Base-by-base conservation (phyloP, 2,797 vertebrate species). In the Nasua narica region DNA sequence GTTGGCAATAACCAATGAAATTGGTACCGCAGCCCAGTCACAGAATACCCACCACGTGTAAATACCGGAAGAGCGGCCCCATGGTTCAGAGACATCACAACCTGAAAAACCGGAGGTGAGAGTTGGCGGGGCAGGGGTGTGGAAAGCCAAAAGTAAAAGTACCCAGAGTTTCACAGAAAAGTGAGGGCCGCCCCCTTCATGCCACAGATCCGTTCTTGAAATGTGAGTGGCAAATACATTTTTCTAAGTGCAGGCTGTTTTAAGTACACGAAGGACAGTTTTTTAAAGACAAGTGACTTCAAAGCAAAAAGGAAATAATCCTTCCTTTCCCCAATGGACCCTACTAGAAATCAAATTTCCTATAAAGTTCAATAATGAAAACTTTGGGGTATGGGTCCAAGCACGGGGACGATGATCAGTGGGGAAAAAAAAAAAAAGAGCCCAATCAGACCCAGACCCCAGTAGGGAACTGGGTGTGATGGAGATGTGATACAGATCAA, bases 101-200 rank as follows among this genome's bases (percentile, higher is more conserved):
- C 72, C 95, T 29, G 62, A 78, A 62, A 60, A 29, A 32, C 58
- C 3, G 2, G 92, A 37, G 78, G 92, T 18, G 76, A 90, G 40
- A 72, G 76, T 25, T 35, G 56, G 69, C 7, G 0, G 76, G 35
- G 18, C 1, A 0, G 37, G 14, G 35, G 32, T 35, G 25, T 46
- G 40, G 58, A 18, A 25, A 10, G 88, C n/a, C 37, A 18, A 62
- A 82, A 94, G 96, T 84, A 97, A 97, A 97, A 96, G 78, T 67
- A 18, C 69, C 54, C 79, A 11, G 23, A 94, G 76, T 69, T 67
- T 95, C 92, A 92, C 46, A 60, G 78, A 43, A 50, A 52, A 60
- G 60, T 1, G 14, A 27, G 62, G 85, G 25, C 18, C 18, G 8
- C 13, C 27, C 5, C 7, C 46, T 54, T 25, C 72, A 5, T 0